Percentiles rank a stretch among this genome's conserved stretches.
phyloP scores from a whole-genome alignment of 2,113 vertebrate genomes.

The Chrysemys picta region DNA sequence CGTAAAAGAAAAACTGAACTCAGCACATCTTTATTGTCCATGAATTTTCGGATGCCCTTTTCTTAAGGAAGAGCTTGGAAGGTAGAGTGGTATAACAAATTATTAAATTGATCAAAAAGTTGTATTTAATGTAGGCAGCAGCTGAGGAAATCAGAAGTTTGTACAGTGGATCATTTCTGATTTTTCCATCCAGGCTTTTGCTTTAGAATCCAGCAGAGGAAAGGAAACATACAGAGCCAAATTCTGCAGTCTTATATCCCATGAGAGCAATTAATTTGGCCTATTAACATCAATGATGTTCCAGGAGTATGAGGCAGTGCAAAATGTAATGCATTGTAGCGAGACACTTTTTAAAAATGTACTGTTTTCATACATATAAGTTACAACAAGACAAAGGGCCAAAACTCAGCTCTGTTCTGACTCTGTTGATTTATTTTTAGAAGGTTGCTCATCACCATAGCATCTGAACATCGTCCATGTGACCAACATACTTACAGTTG shows the following conservation, averaged over 20 bases:
- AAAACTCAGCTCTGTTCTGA: neutral
- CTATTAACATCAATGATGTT: neutral
- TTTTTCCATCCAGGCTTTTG: neutral
- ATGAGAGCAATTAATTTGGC: neutral
- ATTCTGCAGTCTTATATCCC: neutral
- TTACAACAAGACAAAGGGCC: neutral
- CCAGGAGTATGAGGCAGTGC: neutral
- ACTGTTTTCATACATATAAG: neutral
- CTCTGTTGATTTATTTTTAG: neutral
- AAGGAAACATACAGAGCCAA: neutral
- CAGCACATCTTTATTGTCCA: conserved; percentile 52
- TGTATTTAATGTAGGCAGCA: conserved; percentile 23
- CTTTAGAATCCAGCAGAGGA: neutral
- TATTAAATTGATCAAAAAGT: conserved; percentile 23
- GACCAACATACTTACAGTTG: neutral
- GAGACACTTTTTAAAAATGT: neutral
- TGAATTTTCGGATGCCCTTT: conserved; percentile 60
- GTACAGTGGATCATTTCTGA: neutral
- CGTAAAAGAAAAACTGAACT: conserved; percentile 41
- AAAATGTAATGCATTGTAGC: neutral
- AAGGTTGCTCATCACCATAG: neutral
- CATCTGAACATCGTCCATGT: neutral
- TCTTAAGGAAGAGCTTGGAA: conserved; percentile 25
- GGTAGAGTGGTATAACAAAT: conserved; percentile 29
- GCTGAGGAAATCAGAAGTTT: conserved; percentile 26